Evolutionary conservation across 2,113 vertebrate species (phyloP).

Genomic region (Aleadryas rufinucha): DNA sequence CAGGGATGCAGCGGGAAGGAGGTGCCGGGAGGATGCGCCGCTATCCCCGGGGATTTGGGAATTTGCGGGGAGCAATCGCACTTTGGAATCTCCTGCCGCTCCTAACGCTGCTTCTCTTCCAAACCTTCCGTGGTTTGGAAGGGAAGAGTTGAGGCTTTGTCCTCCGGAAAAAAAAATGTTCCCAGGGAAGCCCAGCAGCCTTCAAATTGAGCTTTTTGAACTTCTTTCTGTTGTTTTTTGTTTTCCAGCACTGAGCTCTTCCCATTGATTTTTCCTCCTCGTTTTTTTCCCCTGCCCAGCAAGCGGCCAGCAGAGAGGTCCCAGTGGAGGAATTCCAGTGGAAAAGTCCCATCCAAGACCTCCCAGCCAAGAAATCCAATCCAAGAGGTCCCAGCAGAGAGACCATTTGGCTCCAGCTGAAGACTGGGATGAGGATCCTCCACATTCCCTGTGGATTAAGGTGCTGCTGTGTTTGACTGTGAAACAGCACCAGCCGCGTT

Average conservation of each 20-base stretch:
- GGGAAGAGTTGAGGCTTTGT: not conserved
- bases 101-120: not conserved
- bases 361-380: not conserved
- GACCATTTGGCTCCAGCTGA: not conserved
- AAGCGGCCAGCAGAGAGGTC: not conserved
- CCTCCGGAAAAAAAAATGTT: not conserved
- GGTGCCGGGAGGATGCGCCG: rapidly evolving
- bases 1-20: not conserved
- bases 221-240: not conserved
- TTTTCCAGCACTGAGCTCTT: not conserved
- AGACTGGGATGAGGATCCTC: not conserved
- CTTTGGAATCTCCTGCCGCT: not conserved
- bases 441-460: not conserved
- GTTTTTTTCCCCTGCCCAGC: rapidly evolving
- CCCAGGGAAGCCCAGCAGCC: not conserved
- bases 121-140: not conserved
- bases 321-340: not conserved
- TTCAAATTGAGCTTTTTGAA: not conserved
- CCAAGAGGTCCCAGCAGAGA: too few species aligned
- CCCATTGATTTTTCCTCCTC: not conserved
- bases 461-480: rapidly evolving
- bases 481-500: not conserved
- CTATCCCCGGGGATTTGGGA: not conserved
- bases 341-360: not conserved
- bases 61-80: rapidly evolving